These are phyloP conservation scores for Plectropomus leopardus DNA, from an alignment of 2,113 vertebrate species.

Conservation along the genomic window DNA sequence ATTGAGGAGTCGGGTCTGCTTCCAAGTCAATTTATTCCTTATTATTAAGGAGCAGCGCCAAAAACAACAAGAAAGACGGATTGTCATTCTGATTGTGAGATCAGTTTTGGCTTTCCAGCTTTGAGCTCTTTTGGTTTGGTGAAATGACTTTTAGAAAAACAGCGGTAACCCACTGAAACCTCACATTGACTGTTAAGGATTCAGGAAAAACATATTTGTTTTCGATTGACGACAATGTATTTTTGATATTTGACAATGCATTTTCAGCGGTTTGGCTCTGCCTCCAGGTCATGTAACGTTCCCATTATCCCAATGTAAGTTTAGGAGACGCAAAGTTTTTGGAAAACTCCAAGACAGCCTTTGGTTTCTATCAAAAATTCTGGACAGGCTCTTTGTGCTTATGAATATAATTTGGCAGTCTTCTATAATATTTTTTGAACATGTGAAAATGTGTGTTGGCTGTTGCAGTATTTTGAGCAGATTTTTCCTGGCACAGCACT, in stretches of 20 bases:
- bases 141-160: conserved; percentile 27
- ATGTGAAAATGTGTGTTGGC: conserved; percentile 57
- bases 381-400: conserved; percentile 29
- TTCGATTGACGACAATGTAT: conserved; percentile 10
- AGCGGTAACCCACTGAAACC: conserved; percentile 41
- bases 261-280: conserved; percentile 33
- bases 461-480: conserved; percentile 40
- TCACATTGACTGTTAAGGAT: neutral
- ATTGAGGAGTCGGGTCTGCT: conserved; percentile 54
- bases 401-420: conserved; percentile 54
- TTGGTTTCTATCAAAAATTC: conserved; percentile 51
- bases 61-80: conserved; percentile 50
- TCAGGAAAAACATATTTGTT: conserved; percentile 9
- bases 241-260: conserved; percentile 31
- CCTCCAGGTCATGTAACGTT: neutral
- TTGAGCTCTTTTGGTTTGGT: conserved; percentile 12
- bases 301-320: conserved; percentile 6
- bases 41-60: conserved; percentile 69
- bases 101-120: conserved; percentile 36
- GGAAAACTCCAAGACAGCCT: conserved; percentile 21
- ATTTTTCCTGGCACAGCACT: conserved; percentile 56
- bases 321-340: conserved; percentile 14
- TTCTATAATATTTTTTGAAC: conserved; percentile 55
- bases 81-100: conserved; percentile 50
- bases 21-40: conserved; percentile 76